Evolutionary conservation across 92 coral and sea anemone species (phyloP).

Genomic region (Actinostola sp.): DNA sequence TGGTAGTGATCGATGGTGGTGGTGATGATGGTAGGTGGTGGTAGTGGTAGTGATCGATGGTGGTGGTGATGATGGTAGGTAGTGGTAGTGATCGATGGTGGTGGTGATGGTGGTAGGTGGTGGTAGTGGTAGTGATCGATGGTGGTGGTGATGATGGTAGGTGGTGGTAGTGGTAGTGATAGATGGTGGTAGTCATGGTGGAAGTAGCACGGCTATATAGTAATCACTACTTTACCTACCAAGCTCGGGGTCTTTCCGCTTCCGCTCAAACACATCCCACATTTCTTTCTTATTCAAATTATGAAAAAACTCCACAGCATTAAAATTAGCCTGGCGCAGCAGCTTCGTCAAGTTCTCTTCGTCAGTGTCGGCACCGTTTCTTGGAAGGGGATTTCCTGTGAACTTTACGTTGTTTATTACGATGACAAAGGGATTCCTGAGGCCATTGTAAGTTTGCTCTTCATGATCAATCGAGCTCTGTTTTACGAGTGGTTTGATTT

Average conservation of each 20-base stretch:
- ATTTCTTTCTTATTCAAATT: constrained; percentile 51
- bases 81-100: too few relatives aligned
- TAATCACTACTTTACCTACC: constrained; percentile 21
- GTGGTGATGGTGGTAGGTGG: too few relatives aligned
- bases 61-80: too few relatives aligned
- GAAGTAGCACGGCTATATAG: not conserved
- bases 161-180: too few relatives aligned
- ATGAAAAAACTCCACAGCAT: constrained; percentile 21
- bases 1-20: too few relatives aligned
- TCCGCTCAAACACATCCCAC: constrained; percentile 49
- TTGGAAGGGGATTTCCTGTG: constrained; percentile 38
- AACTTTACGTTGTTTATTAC: constrained; percentile 85
- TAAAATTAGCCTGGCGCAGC: constrained; percentile 63
- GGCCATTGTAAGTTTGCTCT: constrained; percentile 64
- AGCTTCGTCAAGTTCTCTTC: constrained; percentile 54
- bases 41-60: too few relatives aligned
- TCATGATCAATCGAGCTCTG: constrained; percentile 12
- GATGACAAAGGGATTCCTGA: constrained; percentile 77
- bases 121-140: not conserved
- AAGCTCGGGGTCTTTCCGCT: constrained; percentile 27
- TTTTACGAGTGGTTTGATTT: constrained; percentile 9
- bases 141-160: not conserved
- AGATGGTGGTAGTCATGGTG: too few relatives aligned
- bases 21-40: too few relatives aligned
- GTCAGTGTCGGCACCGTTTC: constrained; percentile 81